phyloP scores from a whole-genome alignment of 2,797 vertebrate species.

The Silurus aristotelis region DNA sequence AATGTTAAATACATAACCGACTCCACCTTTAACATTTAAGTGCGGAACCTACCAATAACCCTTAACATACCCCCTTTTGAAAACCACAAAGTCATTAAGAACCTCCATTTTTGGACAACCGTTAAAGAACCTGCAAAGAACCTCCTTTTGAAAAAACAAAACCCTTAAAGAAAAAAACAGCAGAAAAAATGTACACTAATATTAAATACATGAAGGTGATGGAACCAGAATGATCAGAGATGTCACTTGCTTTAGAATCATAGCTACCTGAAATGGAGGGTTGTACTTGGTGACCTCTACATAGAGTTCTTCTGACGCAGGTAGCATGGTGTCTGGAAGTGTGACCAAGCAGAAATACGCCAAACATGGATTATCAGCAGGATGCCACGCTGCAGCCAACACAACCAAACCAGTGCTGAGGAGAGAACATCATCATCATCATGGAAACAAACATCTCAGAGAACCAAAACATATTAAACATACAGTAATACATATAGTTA shows the following conservation, averaged over 20 bases:
- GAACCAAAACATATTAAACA: no score
- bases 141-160: no score
- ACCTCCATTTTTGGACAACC: no score
- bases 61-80: no score
- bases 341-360: constrained; percentile 89
- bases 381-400: constrained; percentile 90
- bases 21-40: no score
- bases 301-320: constrained; percentile 79
- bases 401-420: constrained; percentile 86
- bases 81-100: no score
- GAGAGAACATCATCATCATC: constrained; percentile 35
- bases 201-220: not conserved
- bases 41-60: no score
- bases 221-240: not conserved
- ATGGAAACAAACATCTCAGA: not conserved
- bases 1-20: no score
- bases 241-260: no score
- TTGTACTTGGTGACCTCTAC: constrained; percentile 93
- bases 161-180: not conserved
- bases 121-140: no score
- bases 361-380: constrained; percentile 82
- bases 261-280: constrained; percentile 84
- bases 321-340: constrained; percentile 77
- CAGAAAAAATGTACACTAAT: not conserved
- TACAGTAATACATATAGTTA: no score